These are phyloP conservation scores for Atherinomorus stipes DNA, from an alignment of 2,113 vertebrate genomes.

Conservation along the genomic window DNA sequence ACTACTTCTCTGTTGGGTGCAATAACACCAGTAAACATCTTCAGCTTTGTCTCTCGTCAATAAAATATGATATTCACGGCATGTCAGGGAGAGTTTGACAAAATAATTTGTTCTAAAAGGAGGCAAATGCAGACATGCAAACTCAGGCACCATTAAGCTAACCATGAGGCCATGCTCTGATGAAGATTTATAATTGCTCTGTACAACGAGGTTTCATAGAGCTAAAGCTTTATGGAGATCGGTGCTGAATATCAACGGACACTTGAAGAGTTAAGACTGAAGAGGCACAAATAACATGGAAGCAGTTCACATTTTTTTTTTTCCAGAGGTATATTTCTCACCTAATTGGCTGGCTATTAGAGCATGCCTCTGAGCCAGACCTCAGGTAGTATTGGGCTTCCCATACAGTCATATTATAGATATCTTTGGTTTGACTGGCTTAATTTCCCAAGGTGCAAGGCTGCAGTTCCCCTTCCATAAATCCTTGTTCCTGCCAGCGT, in stretches of 20 bases:
- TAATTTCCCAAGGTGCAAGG: conserved; percentile 77
- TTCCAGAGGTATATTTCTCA: conserved; percentile 57
- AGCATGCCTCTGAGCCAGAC: conserved; percentile 53
- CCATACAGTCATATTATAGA: conserved; percentile 61
- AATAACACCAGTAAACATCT: conserved; percentile 17
- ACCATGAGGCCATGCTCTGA: background rate
- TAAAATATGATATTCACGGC: conserved; percentile 7
- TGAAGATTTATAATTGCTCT: conserved; percentile 30
- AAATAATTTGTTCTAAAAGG: conserved; percentile 26
- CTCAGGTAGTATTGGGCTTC: conserved; percentile 43
- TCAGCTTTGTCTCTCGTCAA: conserved; percentile 3
- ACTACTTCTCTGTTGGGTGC: conserved; percentile 13
- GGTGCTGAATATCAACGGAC: conserved; percentile 29
- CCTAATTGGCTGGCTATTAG: conserved; percentile 70
- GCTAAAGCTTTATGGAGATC: conserved; percentile 31
- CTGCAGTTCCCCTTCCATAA: conserved; percentile 62
- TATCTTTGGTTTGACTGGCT: conserved; percentile 65
- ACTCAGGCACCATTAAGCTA: conserved; percentile 1
- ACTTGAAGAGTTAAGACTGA: conserved; percentile 31
- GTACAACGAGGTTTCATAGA: conserved; percentile 11
- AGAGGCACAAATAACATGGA: conserved; percentile 32
- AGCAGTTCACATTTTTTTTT: conserved; percentile 35
- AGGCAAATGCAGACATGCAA: conserved; percentile 1
- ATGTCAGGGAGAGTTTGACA: conserved; percentile 12
- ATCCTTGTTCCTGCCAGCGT: conserved; percentile 49